These are phyloP conservation scores for Telmatochromis brichardi DNA, from an alignment of 2,113 vertebrate genomes.

Conservation along the genomic window DNA sequence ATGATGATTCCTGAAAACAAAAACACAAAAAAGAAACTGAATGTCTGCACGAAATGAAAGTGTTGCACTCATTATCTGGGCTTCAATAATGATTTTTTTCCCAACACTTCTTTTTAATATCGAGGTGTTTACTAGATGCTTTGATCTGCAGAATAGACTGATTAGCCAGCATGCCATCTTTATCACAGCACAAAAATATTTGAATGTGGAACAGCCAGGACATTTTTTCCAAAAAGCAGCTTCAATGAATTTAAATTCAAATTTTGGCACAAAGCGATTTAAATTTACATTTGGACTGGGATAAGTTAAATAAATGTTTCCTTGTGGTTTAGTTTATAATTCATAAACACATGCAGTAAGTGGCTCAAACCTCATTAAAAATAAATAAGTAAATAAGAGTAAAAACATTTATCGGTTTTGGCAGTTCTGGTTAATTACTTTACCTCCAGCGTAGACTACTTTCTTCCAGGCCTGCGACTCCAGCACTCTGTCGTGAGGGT, in stretches of 20 bases:
- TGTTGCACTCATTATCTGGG: not conserved
- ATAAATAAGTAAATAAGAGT: not conserved
- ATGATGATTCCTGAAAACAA: constrained; percentile 71
- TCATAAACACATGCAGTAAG: not conserved
- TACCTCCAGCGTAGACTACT: constrained; percentile 82
- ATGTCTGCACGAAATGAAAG: not conserved
- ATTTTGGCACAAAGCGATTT: not conserved
- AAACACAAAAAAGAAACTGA: not conserved
- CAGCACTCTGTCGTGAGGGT: constrained; percentile 86
- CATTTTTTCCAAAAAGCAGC: not conserved
- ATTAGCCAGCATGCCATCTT: not conserved
- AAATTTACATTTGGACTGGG: not conserved
- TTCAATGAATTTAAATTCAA: not conserved
- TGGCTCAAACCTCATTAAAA: not conserved
- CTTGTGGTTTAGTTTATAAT: not conserved
- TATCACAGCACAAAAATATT: not conserved
- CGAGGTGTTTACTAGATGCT: not conserved
- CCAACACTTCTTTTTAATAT: not conserved
- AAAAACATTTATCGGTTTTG: not conserved
- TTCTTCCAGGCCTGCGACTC: constrained; percentile 95
- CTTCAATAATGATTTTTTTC: accelerated
- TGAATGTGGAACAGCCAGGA: not conserved
- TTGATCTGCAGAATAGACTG: not conserved
- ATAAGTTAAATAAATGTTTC: not conserved
- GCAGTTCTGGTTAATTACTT: not conserved